Conservation (phyloP, 2,888 invertebrate genomes). For the Ariolimax columbianus region DNA sequence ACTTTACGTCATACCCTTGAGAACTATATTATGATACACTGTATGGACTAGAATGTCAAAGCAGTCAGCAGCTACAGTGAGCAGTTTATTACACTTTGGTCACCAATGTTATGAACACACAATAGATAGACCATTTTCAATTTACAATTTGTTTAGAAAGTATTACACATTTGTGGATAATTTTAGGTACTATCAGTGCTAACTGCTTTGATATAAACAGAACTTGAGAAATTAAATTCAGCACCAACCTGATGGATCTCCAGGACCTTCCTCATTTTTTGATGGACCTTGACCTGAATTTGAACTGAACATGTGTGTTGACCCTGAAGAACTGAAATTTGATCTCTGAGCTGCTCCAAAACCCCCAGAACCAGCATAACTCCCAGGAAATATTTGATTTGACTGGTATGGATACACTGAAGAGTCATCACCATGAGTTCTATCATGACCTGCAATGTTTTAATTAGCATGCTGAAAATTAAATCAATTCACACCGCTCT, state of each 20-base stretch:
- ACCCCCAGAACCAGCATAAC: constrained; percentile 21
- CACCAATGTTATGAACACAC: not conserved
- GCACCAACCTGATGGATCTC: constrained; percentile 49
- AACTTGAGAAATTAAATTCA: not conserved
- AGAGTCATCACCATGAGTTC: constrained; percentile 42
- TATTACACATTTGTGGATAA: not conserved
- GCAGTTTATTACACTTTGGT: not conserved
- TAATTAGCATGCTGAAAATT: not conserved
- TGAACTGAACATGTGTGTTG: constrained; percentile 10
- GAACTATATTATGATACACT: not conserved
- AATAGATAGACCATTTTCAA: not conserved
- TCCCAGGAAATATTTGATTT: constrained; percentile 27
- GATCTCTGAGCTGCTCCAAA: constrained; percentile 37
- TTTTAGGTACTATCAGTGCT: not conserved
- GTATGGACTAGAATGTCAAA: not conserved
- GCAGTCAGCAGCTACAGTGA: not conserved
- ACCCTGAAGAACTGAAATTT: constrained; percentile 35
- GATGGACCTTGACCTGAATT: constrained; percentile 32
- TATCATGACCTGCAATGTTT: constrained; percentile 38
- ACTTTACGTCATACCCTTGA: not conserved
- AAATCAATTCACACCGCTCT: not conserved
- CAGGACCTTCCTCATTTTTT: constrained; percentile 19
- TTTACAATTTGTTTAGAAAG: not conserved
- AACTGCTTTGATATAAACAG: constrained; percentile 1
- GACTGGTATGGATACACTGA: constrained; percentile 41